Evolutionary conservation across 2,797 vertebrate genomes (phyloP).

Genomic region (Sphenodon punctatus): DNA sequence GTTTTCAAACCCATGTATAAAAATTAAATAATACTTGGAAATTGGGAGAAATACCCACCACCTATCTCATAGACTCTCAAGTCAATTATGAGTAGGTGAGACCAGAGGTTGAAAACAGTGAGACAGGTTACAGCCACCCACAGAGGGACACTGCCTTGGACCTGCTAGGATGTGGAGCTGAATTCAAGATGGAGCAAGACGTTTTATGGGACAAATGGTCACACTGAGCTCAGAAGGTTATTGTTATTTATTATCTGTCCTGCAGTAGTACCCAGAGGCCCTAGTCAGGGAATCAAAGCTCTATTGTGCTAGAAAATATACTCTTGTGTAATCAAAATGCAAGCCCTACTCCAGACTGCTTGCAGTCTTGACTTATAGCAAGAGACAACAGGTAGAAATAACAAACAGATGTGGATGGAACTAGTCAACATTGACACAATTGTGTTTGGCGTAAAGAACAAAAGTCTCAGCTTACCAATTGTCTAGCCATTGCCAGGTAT

Average conservation of each 20-base stretch:
- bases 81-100: fast-evolving
- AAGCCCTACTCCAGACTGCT: neutral
- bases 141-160: too few species aligned
- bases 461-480: neutral
- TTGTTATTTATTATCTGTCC: too few species aligned
- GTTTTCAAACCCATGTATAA: neutral
- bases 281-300: too few species aligned
- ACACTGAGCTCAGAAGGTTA: too few species aligned
- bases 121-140: too few species aligned
- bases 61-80: neutral
- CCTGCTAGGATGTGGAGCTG: too few species aligned
- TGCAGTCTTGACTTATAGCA: neutral
- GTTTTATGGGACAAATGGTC: too few species aligned
- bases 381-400: neutral
- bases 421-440: neutral
- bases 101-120: neutral
- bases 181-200: too few species aligned
- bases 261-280: too few species aligned
- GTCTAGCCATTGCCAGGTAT: neutral
- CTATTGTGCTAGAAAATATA: too few species aligned
- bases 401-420: neutral
- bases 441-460: neutral
- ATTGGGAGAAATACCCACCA: neutral
- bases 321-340: neutral
- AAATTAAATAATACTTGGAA: neutral